These are phyloP conservation scores for Sardinella longiceps DNA, from an alignment of 2,797 vertebrate genomes.

Conservation along the genomic window DNA sequence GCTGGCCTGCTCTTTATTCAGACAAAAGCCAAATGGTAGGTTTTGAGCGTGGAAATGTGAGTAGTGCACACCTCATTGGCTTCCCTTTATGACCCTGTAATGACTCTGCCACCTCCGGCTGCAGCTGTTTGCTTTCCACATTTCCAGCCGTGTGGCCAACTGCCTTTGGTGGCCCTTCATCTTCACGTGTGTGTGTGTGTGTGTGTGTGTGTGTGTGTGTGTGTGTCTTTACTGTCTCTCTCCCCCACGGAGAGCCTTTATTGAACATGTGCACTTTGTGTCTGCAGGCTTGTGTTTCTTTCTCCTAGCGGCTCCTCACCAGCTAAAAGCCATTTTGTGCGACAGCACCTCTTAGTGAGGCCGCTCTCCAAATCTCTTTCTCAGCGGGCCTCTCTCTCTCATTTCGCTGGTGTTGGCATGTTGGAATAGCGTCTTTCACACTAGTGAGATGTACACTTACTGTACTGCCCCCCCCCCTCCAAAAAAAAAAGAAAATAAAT, in stretches of 20 bases:
- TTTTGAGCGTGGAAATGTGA: constrained; percentile 67
- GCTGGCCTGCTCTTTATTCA: constrained; percentile 5
- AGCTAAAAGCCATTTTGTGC: background rate
- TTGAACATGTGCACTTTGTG: constrained; percentile 47
- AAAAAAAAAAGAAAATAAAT: too few relatives aligned
- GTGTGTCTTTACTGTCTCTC: background rate
- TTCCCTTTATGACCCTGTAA: constrained; percentile 70
- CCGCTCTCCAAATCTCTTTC: constrained; percentile 1
- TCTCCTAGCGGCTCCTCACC: background rate
- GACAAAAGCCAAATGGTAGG: constrained; percentile 58
- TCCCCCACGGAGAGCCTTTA: constrained; percentile 46
- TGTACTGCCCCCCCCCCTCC: background rate
- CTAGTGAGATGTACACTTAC: background rate
- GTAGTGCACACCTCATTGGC: constrained; percentile 70
- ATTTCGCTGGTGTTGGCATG: constrained; percentile 7
- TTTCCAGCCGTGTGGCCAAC: constrained; percentile 63
- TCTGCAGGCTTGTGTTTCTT: background rate
- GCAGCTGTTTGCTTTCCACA: constrained; percentile 68
- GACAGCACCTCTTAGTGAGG: background rate
- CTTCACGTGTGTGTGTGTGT: constrained; percentile 36
- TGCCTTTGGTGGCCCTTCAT: constrained; percentile 33
- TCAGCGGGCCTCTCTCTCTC: background rate
- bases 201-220: too few relatives aligned
- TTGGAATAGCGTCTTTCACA: background rate
- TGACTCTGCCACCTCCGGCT: constrained; percentile 50